Evolutionary conservation across 1,140 invertebrate genomes (phyloP).

Genomic region (Drosophila nikananu): DNA sequence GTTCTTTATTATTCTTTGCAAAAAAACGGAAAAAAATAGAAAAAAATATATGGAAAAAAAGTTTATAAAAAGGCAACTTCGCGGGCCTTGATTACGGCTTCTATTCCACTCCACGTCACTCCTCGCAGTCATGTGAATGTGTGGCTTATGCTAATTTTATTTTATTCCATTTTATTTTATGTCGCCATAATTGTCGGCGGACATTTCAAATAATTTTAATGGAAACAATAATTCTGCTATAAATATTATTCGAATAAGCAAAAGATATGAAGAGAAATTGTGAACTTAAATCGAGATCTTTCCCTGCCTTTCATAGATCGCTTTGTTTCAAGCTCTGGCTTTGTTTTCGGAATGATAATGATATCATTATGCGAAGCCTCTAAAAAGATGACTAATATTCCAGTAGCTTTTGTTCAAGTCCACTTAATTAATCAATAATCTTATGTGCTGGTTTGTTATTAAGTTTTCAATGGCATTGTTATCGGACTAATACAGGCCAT

Average conservation of each 20-base stretch:
- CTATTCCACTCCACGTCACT: constrained; percentile 12
- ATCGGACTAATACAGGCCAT: constrained; percentile 7
- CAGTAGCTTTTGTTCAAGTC: constrained; percentile 10
- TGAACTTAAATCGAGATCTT: constrained; percentile 8
- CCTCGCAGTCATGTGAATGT: constrained; percentile 36
- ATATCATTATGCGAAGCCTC: constrained; percentile 14
- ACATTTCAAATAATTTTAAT: constrained; percentile 16
- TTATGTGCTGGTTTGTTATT: not conserved
- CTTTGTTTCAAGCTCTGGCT: constrained; percentile 17
- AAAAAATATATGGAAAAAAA: constrained; percentile 7
- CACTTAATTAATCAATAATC: constrained; percentile 13
- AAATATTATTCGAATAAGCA: constrained; percentile 2
- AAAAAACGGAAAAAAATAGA: constrained; percentile 5
- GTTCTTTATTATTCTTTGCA: constrained; percentile 29
- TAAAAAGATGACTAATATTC: constrained; percentile 19
- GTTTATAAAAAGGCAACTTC: constrained; percentile 31
- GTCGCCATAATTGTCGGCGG: constrained; percentile 33
- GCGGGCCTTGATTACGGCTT: constrained; percentile 44
- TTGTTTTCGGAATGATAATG: constrained; percentile 14
- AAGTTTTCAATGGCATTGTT: constrained; percentile 32
- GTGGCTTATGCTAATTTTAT: constrained; percentile 42
- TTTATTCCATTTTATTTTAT: constrained; percentile 15
- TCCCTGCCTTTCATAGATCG: constrained; percentile 7
- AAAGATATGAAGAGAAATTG: constrained; percentile 6
- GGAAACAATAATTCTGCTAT: constrained; percentile 24